Percentiles rank a stretch among this genome's conserved stretches.
These are phyloP conservation scores for Rhizomys pruinosus DNA, from an alignment of 2,113 vertebrate genomes.

Conservation along the genomic window DNA sequence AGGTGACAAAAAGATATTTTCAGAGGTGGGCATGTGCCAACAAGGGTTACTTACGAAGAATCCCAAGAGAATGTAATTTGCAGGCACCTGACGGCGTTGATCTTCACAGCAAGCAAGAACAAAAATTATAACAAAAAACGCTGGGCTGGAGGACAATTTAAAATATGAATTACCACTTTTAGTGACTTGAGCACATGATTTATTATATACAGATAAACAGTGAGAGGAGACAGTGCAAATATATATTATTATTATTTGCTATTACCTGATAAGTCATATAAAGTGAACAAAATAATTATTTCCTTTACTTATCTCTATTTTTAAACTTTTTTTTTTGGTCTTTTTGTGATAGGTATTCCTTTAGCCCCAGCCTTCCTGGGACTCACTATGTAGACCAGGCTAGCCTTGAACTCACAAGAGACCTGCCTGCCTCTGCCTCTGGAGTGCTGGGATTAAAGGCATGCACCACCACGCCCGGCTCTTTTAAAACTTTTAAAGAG, in stretches of 20 bases:
- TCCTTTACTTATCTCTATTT: not conserved
- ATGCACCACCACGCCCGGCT: no score
- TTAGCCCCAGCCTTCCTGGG: no score
- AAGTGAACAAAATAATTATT: constrained; percentile 11
- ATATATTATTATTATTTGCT: not conserved
- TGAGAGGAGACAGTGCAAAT: not conserved
- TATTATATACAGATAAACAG: not conserved
- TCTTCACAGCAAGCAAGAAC: constrained; percentile 87
- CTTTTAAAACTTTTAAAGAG: no score
- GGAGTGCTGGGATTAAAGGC: no score
- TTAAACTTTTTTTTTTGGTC: not conserved
- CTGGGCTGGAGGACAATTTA: constrained; percentile 75
- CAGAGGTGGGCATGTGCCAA: not conserved
- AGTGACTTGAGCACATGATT: not conserved
- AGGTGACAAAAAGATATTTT: not conserved
- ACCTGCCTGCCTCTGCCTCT: no score
- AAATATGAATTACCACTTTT: constrained; percentile 48
- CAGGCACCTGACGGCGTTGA: constrained; percentile 87
- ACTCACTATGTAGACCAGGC: no score
- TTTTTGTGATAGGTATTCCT: no score
- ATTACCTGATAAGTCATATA: not conserved
- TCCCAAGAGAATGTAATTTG: constrained; percentile 90
- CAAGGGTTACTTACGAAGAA: constrained; percentile 90
- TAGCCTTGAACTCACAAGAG: no score
- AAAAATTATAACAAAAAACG: constrained; percentile 82